Conservation (phyloP, 2,888 invertebrate genomes). For the Coecobrya sp. region DNA sequence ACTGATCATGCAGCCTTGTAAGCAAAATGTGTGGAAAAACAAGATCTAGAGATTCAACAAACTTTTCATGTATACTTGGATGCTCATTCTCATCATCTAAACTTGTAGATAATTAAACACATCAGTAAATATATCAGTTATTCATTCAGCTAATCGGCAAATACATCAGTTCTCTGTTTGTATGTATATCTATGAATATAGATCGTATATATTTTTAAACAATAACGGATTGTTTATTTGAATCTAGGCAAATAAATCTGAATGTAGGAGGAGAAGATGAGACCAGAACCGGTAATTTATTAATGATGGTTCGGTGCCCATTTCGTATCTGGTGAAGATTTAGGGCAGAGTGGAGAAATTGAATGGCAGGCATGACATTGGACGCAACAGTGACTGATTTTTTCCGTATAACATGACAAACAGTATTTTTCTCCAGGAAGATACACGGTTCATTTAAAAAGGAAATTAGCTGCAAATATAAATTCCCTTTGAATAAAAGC, state of each 20-base stretch:
- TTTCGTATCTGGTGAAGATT: slow-evolving; percentile 58
- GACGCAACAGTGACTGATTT: slow-evolving; percentile 64
- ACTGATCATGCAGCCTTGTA: neutral
- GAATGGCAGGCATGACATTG: slow-evolving; percentile 73
- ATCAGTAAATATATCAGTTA: neutral
- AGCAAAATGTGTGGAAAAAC: neutral
- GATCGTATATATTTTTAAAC: neutral
- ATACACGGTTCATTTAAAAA: slow-evolving; percentile 57
- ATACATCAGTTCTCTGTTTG: neutral
- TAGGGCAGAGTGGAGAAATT: neutral
- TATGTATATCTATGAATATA: neutral
- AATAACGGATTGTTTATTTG: slow-evolving; percentile 26
- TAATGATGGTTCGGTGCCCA: slow-evolving; percentile 65
- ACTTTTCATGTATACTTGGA: neutral
- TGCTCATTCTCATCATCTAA: neutral
- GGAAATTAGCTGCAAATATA: slow-evolving; percentile 46
- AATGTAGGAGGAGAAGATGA: slow-evolving; percentile 35
- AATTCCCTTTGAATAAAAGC: slow-evolving; percentile 23
- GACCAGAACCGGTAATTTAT: slow-evolving; percentile 63
- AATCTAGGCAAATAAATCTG: slow-evolving; percentile 21
- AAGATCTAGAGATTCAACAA: slow-evolving; percentile 1
- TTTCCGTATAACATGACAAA: slow-evolving; percentile 29
- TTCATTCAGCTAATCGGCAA: slow-evolving; percentile 11
- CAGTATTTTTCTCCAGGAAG: slow-evolving; percentile 16
- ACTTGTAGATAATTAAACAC: neutral